phyloP scores from a whole-genome alignment of 2,888 invertebrate species.

The Macrosoma leucophasiata region DNA sequence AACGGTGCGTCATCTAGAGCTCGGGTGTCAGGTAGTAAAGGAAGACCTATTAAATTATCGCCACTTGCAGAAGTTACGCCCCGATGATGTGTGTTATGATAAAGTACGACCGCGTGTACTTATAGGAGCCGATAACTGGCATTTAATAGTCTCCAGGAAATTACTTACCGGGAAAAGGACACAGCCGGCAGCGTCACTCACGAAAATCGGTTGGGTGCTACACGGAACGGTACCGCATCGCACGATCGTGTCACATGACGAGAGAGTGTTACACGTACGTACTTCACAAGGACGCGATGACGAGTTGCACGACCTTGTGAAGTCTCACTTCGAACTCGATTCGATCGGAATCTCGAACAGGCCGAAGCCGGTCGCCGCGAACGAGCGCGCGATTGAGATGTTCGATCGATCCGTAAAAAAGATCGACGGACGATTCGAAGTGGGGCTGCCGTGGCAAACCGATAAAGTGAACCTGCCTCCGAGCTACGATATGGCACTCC shows the following conservation, averaged over 20 bases:
- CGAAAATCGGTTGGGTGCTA: conserved; percentile 7
- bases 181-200: neutral
- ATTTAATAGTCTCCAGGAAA: neutral
- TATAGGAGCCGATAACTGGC: neutral
- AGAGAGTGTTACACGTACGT: neutral
- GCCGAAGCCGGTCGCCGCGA: neutral
- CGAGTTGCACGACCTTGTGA: neutral
- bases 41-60: neutral
- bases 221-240: conserved; percentile 1
- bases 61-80: neutral
- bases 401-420: neutral
- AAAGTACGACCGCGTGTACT: neutral
- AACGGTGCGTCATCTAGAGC: neutral
- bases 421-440: neutral
- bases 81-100: neutral
- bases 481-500: conserved; percentile 1
- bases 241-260: neutral
- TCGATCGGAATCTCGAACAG: neutral
- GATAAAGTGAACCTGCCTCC: conserved; percentile 1
- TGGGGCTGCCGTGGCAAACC: conserved; percentile 2
- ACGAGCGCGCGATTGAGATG: neutral
- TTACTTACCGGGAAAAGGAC: neutral
- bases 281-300: neutral
- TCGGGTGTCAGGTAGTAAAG: neutral
- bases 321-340: neutral